Evolutionary conservation across 2,888 invertebrate genomes (phyloP), one percentile per base, ranked within the genome.

Genomic region (Stratiomys singularior): DNA sequence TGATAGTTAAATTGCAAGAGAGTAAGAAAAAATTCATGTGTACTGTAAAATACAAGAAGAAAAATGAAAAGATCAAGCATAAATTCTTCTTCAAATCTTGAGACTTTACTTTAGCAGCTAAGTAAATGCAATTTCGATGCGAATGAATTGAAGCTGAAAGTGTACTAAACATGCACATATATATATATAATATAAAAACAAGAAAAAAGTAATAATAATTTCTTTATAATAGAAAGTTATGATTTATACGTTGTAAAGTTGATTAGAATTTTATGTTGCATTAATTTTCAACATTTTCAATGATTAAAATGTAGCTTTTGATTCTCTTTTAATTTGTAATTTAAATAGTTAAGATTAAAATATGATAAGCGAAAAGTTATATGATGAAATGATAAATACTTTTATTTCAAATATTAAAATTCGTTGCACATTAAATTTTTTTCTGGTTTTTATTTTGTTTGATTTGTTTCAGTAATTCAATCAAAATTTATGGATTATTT

Each of bases 331-430:
- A 69, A 44, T 69, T 69, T 69, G 18, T 56, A 58, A 56, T 72
- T 28, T 72, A 72, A 71, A 23, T 25, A 69, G 25, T 18, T 5
- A 28, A 28, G 23, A 56, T 27, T 56, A n/a, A 56, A 25, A 56
- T 28, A 37, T 37, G 37, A 5, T 37, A 52, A 52, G 52, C 52
- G 15, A 18, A 52, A 52, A 52, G 52, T 52, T 52, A 52, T 52
- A 52, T 52, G 52, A 52, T 52, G 52, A 52, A 52, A 52, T 27
- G n/a, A n/a, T 13, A 27, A 71, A 30, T 28, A 72, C 56, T 72
- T 72, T 72, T 30, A 72, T 72, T 58, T 56, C 37, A 44, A 72
- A 21, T 21, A 72, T 72, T 56, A 72, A 72, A 72, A 44, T 72
- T 69, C 69, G 69, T 69, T 69, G 69, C 69, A 69, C 69, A 69